Conservation (phyloP, 1,140 invertebrate species). For the Drosophila suzukii region DNA sequence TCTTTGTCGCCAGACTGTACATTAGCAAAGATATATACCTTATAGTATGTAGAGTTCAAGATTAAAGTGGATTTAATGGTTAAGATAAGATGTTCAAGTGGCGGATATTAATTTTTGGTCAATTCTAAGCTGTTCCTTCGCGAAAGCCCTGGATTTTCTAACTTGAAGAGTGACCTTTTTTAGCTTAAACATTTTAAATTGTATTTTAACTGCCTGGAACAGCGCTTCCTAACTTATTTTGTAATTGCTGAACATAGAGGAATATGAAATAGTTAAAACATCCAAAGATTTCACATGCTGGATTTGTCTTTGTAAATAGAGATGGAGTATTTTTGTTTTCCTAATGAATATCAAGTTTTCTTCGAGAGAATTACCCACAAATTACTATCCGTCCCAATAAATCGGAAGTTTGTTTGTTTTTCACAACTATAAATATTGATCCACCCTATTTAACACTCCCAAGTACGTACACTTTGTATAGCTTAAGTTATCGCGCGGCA, state of each 20-base stretch:
- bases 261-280: not conserved
- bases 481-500: slow-evolving; percentile 57
- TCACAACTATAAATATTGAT: slow-evolving; percentile 13
- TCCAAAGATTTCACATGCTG: not conserved
- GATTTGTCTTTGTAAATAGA: not conserved
- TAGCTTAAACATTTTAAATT: too few relatives aligned
- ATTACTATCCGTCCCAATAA: not conserved
- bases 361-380: not conserved
- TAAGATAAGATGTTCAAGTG: not conserved
- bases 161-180: not conserved
- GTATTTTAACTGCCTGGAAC: not conserved
- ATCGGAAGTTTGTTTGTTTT: not conserved
- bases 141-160: not conserved
- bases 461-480: slow-evolving; percentile 63
- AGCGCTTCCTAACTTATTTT: not conserved
- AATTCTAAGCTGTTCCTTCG: not conserved
- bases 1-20: slow-evolving; percentile 20
- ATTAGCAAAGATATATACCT: slow-evolving; percentile 23
- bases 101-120: not conserved
- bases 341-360: not conserved
- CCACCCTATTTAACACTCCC: slow-evolving; percentile 17
- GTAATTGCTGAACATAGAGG: not conserved
- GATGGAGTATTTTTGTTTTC: not conserved
- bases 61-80: not conserved
- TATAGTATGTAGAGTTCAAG: slow-evolving; percentile 4